phyloP scores from a whole-genome alignment of 2,888 invertebrate species.

The Lithophane semibrunnea region DNA sequence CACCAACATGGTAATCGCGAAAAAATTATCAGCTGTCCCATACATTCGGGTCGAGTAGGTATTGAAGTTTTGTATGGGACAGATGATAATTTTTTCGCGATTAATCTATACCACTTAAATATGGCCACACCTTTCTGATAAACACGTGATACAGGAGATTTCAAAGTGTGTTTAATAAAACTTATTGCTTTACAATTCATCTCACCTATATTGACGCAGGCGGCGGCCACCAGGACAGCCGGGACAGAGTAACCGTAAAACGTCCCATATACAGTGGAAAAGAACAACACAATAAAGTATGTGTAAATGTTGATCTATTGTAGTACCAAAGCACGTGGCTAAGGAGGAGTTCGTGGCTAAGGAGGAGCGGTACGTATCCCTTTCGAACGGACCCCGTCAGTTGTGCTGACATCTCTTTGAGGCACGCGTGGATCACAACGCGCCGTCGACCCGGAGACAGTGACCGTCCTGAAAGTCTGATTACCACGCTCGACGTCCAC shows the following conservation, averaged over 20 bases:
- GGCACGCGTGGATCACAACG: too few species aligned
- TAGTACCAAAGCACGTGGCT: too few species aligned
- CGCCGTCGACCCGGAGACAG: too few species aligned
- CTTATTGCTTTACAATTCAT: background rate
- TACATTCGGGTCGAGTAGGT: background rate
- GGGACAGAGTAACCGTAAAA: constrained; percentile 75
- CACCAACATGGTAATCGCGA: background rate
- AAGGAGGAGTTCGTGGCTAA: too few species aligned
- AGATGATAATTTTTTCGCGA: too few species aligned
- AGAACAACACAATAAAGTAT: constrained; percentile 76
- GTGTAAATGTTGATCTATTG: too few species aligned
- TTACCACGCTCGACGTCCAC: background rate
- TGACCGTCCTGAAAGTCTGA: background rate
- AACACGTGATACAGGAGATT: background rate
- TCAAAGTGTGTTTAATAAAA: background rate
- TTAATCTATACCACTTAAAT: background rate
- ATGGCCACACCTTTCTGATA: background rate
- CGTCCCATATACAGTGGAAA: constrained; percentile 73
- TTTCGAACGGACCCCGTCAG: too few species aligned
- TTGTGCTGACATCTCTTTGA: too few species aligned
- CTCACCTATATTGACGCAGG: constrained; percentile 63
- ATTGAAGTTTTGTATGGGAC: background rate
- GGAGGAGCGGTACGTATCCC: too few species aligned
- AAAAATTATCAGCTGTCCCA: background rate
- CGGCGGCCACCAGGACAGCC: constrained; percentile 67